Conservation (phyloP, 2,113 vertebrate species). For the Percopsis transmontana region DNA sequence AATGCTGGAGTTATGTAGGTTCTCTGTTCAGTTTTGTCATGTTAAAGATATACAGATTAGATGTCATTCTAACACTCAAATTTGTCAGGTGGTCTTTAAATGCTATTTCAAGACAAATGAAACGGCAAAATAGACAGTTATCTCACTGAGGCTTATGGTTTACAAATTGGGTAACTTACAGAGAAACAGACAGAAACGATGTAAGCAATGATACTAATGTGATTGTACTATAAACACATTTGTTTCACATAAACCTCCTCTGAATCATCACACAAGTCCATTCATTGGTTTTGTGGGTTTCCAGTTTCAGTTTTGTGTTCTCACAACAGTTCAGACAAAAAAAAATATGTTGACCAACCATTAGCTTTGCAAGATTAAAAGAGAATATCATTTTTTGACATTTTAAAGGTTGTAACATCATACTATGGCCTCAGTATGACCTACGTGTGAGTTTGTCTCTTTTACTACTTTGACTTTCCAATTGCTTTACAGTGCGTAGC, state of each 20-base stretch:
- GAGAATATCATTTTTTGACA: neutral
- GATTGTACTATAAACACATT: no score
- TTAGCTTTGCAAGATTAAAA: neutral
- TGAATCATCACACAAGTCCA: no score
- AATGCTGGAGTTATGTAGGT: neutral
- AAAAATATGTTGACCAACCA: no score
- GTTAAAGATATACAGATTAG: neutral
- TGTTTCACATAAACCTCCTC: no score
- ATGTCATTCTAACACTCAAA: no score
- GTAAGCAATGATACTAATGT: no score
- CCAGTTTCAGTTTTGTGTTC: no score
- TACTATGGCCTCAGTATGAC: constrained; percentile 15
- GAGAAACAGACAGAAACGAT: no score
- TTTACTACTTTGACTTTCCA: constrained; percentile 4
- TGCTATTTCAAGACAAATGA: neutral
- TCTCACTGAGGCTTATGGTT: no score
- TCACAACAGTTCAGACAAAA: no score
- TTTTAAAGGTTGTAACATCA: neutral
- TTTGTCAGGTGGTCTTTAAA: neutral
- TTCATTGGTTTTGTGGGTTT: no score
- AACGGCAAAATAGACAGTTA: neutral
- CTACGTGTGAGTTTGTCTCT: constrained; percentile 3
- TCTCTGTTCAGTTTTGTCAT: neutral
- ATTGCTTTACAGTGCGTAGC: constrained; percentile 19
- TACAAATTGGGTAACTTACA: no score